Evolutionary conservation across 2,888 invertebrate genomes (phyloP).

Genomic region (Protonemura montana): DNA sequence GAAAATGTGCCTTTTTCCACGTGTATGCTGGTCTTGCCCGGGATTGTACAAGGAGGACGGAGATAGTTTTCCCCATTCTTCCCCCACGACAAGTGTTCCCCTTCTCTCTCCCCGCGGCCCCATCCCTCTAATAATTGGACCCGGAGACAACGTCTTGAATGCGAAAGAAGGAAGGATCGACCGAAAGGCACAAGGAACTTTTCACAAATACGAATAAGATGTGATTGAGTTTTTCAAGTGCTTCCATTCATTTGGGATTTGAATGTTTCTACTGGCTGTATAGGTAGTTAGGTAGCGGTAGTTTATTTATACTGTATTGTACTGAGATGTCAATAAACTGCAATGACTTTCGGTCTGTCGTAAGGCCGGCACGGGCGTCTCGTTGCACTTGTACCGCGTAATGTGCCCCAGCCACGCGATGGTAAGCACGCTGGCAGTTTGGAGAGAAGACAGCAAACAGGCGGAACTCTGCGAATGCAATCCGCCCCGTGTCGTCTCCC

Average conservation of each 20-base stretch:
- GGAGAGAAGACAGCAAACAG: too few relatives aligned
- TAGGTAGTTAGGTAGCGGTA: not conserved
- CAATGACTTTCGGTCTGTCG: too few relatives aligned
- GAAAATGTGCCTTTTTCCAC: not conserved
- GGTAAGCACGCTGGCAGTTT: too few relatives aligned
- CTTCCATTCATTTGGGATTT: not conserved
- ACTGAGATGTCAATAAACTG: too few relatives aligned
- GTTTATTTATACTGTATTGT: not conserved
- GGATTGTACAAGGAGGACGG: constrained; percentile 24
- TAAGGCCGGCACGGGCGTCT: too few relatives aligned
- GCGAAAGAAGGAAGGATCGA: constrained; percentile 44
- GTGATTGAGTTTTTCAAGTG: constrained; percentile 38
- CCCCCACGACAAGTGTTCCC: constrained; percentile 46
- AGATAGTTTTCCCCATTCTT: constrained; percentile 35
- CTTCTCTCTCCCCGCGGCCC: constrained; percentile 33
- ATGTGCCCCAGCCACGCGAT: too few relatives aligned
- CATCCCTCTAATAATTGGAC: constrained; percentile 48
- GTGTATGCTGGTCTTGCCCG: constrained; percentile 19
- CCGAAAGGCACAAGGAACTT: constrained; percentile 2
- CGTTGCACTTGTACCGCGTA: too few relatives aligned
- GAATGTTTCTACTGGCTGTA: not conserved
- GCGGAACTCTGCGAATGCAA: too few relatives aligned
- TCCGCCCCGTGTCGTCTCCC: too few relatives aligned
- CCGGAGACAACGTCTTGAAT: constrained; percentile 49
- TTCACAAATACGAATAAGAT: constrained; percentile 27